Evolutionary conservation across 2,113 vertebrate genomes (phyloP), one percentile per base, ranked within the genome.

Genomic region (Nannobrachium achirus): DNA sequence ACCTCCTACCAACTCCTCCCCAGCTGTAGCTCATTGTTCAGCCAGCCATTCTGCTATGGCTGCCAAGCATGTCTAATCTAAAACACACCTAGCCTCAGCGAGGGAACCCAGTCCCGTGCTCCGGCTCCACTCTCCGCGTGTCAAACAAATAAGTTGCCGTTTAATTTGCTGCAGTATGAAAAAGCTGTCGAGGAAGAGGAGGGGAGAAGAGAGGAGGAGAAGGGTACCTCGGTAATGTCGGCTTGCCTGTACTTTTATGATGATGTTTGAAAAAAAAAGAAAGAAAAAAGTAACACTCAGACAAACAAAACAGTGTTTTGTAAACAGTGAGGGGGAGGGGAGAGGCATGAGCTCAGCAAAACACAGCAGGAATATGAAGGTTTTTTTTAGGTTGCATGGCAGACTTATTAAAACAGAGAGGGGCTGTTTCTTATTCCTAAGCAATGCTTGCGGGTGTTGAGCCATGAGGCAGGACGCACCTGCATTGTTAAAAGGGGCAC

Each of bases 31-130:
- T 90, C 80, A 86, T 86, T 87, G 87, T 88, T 88, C 80, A 83
- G 69, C 33, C 73, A 84, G 80, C 77, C 76, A 76, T 84, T 83
- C 76, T 84, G 63, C 56, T 69, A 63, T 33, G 55, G 67, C 77
- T 71, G 75, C 82, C 80, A 75, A 88, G 86, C 86, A 71, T 80
- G 79, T 75, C 87, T 91, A 91, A 93, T 92, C 82, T 87, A 92
- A 90, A 90, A 91, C 89, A 92, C 87, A 90, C 91, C 86, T 89
- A 82, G 75, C 65, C 80, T 80, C 71, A 56, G 81, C 78, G 49
- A 76, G 78, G 75, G 56, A 74, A 59, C 56, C 59, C 3, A 33
- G 25, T 33, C 25, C 25, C 25, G 6, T 33, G 25, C 25, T 33
- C 25, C 20, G 63, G 75, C 70, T 63, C 71, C 76, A 44, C 77